Evolutionary conservation across 2,113 vertebrate genomes (phyloP), one percentile per base, ranked within the genome.

Genomic region (Protobothrops mucrosquamatus): DNA sequence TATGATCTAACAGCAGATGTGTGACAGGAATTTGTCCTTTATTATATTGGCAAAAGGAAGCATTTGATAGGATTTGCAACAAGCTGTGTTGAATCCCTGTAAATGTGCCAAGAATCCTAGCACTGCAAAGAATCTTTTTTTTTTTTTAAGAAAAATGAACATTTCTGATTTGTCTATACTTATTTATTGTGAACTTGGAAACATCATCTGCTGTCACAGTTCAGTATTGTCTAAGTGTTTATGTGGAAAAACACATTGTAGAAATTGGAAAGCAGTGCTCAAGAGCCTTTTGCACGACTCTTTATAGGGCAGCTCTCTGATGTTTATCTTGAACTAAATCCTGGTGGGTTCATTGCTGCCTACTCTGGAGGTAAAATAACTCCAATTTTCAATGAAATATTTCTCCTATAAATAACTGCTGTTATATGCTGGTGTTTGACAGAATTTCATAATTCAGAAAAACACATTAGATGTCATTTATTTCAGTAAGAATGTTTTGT

Each of bases 31-130:
- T 0, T 94, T 94, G 93, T 89, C 93, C 93, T 86, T 93, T 95
- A 85, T 54, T 96, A 95, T 96, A 85, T 96, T 95, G 93, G 93
- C 91, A 94, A 91, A 96, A 96, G 92, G 89, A 85, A 94, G 91
- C 55, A 24, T 52, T 3, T 29, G 24, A 95, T 92, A 87, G 46
- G 15, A 89, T 64, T 87, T 91, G 43, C 91, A 92, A 24, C 61
- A 93, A 74, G 56, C 57, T 87, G 34, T 91, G 54, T 88, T 93
- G 95, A 90, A 61, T 94, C 29, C 12, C 56, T 91, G 24, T 93
- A 90, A 95, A 95, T 94, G 91, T 93, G 6, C 1, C 96, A 20
- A 43, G 93, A 90, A 5, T 94, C 93, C 20, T 95, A 0, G 12
- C 46, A 61, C 39, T 93, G 91, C 92, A 85, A 81, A 91, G 94